Percentiles rank a stretch among this genome's conserved stretches.
These are phyloP conservation scores for Eristalis arbustorum DNA, from an alignment of 2,888 invertebrate species.

Conservation along the genomic window DNA sequence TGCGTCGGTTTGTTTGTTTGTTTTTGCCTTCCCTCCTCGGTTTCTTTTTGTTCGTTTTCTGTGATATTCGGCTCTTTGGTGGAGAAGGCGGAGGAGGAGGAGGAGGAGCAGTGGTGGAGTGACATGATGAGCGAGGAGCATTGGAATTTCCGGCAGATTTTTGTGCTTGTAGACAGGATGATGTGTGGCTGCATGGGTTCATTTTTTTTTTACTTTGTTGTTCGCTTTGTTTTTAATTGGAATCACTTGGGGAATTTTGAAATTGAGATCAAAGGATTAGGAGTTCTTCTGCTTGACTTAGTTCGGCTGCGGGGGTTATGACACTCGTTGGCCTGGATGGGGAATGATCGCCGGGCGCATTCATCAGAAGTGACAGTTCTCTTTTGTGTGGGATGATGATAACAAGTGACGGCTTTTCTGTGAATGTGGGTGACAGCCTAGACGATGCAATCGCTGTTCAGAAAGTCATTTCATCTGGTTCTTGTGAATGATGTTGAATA, in stretches of 20 bases:
- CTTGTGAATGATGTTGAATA: too few species aligned
- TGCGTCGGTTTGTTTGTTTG: not conserved
- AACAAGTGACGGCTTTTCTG: too few species aligned
- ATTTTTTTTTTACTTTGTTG: too few species aligned
- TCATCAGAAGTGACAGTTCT: not conserved
- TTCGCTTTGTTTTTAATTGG: not conserved
- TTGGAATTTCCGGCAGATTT: conserved; percentile 52
- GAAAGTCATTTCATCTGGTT: too few species aligned
- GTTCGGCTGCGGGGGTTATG: not conserved
- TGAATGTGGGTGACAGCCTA: too few species aligned
- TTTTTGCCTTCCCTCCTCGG: not conserved
- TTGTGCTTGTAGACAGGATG: not conserved
- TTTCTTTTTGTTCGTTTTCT: not conserved
- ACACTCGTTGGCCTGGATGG: not conserved
- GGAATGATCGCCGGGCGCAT: not conserved
- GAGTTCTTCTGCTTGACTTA: not conserved
- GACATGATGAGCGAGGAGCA: conserved; percentile 37
- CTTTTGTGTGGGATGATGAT: not conserved
- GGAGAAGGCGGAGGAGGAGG: not conserved
- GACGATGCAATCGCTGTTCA: too few species aligned
- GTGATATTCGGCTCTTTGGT: not conserved
- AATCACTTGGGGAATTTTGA: not conserved
- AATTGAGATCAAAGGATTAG: not conserved
- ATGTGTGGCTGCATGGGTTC: not conserved
- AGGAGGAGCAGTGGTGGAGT: conserved; percentile 15